A percentile compares a stretch with the other conserved stretches of the same genome.
Conservation (phyloP, 1,140 invertebrate genomes). For the Octopus sinensis region DNA sequence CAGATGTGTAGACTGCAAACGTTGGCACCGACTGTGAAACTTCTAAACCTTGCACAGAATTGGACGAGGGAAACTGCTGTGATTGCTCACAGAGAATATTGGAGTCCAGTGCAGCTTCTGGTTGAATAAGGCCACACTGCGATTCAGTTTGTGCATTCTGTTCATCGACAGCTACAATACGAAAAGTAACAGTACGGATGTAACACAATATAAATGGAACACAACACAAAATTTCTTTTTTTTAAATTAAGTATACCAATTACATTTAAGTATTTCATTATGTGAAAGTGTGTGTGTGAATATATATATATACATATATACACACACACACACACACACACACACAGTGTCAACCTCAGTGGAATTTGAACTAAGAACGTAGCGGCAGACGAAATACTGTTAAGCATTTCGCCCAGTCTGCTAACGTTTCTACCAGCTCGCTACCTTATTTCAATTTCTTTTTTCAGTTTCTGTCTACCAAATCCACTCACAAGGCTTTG, state of each 20-base stretch:
- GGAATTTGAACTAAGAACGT: too few species aligned
- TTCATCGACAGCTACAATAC: conserved; percentile 58
- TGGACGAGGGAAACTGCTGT: neutral
- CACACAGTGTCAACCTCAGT: too few species aligned
- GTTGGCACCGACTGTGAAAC: conserved; percentile 48
- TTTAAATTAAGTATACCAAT: neutral
- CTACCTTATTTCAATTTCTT: too few species aligned
- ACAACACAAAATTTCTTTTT: neutral
- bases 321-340: too few species aligned
- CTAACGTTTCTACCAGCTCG: too few species aligned
- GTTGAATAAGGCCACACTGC: conserved; percentile 13
- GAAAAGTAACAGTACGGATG: neutral
- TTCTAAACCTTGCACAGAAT: conserved; percentile 23
- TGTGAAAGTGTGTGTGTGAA: too few species aligned
- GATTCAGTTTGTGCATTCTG: conserved; percentile 57
- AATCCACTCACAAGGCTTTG: too few species aligned
- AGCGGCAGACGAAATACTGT: too few species aligned
- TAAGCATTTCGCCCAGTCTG: too few species aligned
- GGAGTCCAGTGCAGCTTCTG: conserved; percentile 19
- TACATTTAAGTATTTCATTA: too few species aligned
- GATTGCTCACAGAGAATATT: conserved; percentile 16
- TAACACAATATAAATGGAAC: neutral
- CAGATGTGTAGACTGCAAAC: conserved; percentile 44
- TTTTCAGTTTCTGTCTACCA: too few species aligned
- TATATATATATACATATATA: too few species aligned